Base-by-base conservation (phyloP, 2,888 invertebrate species). In the Trachelus troglodyta region DNA sequence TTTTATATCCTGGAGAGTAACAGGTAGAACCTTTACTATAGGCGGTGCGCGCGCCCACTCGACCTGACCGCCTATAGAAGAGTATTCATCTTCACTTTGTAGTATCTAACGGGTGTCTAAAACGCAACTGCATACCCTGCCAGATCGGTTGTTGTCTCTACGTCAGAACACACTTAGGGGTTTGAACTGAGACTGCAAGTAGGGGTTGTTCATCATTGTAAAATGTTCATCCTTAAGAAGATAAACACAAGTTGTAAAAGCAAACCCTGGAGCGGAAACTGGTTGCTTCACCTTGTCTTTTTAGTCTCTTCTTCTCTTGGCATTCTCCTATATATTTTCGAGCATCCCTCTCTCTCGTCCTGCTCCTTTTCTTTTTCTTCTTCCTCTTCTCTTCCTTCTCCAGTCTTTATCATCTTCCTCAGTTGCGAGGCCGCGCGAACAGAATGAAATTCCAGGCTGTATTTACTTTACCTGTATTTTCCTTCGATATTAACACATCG, bases 401-500 rank as follows among this genome's bases (percentile, higher is more conserved):
- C 74, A 15, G 34, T 35, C 74, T 23, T 3, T n/a, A 12, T 74
- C 74, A 6, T 71, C 74, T 34, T 30, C 35, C 4, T n/a, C 71
- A 31, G 75, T 40, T 4, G 40, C 40, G 40, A 73, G 11, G 37
- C 56, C 68, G 69, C 31, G 34, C 75, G 69, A 37, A 69, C 69
- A 79, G 82, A 84, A 84, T 83, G 83, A 83, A 84, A 83, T 83
- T 82, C 80, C 82, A 76, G 40, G 75, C 77, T 82, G 79, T 84
- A 81, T 84, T 84, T 84, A 84, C 82, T 74, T 77, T 79, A 74
- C 77, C 75, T 34, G 80, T 84, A 84, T 84, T 84, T 84, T 84
- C 82, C 80, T 84, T 83, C 84, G 80, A 84, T 84, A 83, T 84
- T 83, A 84, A 84, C 84, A 83, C 84, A 80, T 82, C 76, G 80